Conservation (phyloP, 2,797 vertebrate genomes). For the Hydrolagus colliei region DNA sequence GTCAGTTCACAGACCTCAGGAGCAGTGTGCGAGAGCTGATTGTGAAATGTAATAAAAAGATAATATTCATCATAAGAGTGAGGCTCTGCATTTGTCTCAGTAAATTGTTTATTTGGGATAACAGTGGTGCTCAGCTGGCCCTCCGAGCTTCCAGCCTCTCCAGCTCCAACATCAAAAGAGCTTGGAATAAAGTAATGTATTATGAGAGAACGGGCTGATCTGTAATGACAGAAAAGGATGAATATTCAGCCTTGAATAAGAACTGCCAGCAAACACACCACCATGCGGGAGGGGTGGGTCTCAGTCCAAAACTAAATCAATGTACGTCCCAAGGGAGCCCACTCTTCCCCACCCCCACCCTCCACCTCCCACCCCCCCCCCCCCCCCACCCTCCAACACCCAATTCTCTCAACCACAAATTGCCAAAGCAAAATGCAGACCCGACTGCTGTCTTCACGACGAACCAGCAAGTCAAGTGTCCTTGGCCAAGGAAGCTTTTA, state of each 20-base stretch:
- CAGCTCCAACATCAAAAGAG: slow-evolving; percentile 34
- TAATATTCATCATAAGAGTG: too few relatives aligned
- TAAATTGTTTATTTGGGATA: neutral
- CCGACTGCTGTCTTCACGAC: too few relatives aligned
- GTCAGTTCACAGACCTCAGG: neutral
- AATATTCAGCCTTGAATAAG: neutral
- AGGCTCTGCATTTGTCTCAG: neutral
- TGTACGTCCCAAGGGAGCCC: too few relatives aligned
- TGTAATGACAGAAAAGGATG: slow-evolving; percentile 5
- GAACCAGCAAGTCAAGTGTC: too few relatives aligned
- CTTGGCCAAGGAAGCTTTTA: too few relatives aligned
- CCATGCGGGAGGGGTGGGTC: neutral
- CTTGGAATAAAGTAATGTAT: neutral
- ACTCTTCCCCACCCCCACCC: too few relatives aligned
- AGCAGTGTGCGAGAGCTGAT: too few relatives aligned
- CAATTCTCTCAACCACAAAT: too few relatives aligned
- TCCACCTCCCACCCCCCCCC: too few relatives aligned
- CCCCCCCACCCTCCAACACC: too few relatives aligned
- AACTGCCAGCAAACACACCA: neutral
- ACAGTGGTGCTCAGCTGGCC: slow-evolving; percentile 33
- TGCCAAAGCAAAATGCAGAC: too few relatives aligned
- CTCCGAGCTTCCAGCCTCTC: slow-evolving; percentile 25
- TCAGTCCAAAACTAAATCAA: neutral
- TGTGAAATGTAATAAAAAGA: neutral
- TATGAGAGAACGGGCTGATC: neutral